Evolutionary conservation across 2,113 vertebrate species (phyloP).

Genomic region (Hystrix cristata): DNA sequence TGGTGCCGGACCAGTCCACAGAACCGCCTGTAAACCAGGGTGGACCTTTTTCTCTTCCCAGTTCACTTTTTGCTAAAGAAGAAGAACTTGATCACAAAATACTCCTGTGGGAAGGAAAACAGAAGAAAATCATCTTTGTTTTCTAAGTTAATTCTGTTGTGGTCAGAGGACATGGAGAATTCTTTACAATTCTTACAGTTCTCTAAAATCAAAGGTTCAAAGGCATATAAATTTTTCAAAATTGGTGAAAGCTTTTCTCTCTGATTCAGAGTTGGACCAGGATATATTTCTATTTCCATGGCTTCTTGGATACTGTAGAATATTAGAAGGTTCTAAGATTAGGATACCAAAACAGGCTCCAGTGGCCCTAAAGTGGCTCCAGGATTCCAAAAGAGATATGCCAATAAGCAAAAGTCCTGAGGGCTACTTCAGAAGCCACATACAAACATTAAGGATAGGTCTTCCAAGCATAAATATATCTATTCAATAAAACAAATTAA

Average conservation of each 20-base stretch:
- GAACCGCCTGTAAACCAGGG: not conserved
- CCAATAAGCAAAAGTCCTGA: not conserved
- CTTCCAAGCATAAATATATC: not conserved
- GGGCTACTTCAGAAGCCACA: not conserved
- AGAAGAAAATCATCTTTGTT: not conserved
- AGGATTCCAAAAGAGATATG: not conserved
- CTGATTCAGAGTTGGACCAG: not conserved
- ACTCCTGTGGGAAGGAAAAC: not conserved
- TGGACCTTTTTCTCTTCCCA: not conserved
- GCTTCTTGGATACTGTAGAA: not conserved
- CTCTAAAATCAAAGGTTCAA: not conserved
- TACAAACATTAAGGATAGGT: not conserved
- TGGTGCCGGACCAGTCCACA: not conserved
- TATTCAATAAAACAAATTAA: not conserved
- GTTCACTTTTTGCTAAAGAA: not conserved
- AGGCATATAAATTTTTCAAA: not conserved
- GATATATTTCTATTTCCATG: not conserved
- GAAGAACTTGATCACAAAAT: not conserved
- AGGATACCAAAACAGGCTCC: not conserved
- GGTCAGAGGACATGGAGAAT: not conserved
- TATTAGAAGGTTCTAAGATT: not conserved
- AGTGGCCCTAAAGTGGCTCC: not conserved
- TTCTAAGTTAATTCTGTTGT: not conserved
- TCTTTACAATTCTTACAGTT: no score
- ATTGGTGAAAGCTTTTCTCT: not conserved